Base-by-base conservation (phyloP, 2,888 invertebrate genomes). In the Chrysodeixis includens region DNA sequence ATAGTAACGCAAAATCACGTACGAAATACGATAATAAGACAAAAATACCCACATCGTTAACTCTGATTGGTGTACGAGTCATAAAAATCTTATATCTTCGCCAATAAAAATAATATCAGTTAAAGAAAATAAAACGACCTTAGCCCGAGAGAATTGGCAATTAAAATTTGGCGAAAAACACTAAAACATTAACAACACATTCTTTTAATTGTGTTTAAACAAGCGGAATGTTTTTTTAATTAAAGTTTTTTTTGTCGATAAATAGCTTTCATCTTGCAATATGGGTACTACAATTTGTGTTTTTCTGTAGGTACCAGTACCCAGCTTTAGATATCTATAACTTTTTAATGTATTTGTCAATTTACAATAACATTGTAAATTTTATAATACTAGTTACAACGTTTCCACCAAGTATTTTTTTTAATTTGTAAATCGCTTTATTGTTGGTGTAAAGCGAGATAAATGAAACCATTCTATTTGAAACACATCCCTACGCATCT, bases 111-210 rank as follows among this genome's bases (percentile, higher is more conserved):
- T 30, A 16, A 56, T 54, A 71, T 61, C 22, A 44, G 44, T 65
- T 65, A 16, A 60, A 67, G 62, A 64, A 52, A 69, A 59, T 71
- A 56, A 55, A 69, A 62, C 62, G 62, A 57, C 56, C 66, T 71
- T 67, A 71, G 64, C 64, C 32, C 55, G 67, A 54, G 20, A 30
- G 51, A 59, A 54, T 44, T 18, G 52, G 14, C 30, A 18, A 18
- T 49, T 70, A 40, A 74, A 74, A 56, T 74, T 74, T 66, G 64
- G 59, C 32, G 30, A 62, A 64, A 55, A 56, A 14, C 54, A 64
- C 54, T 52, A 32, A 14, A 26, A 12, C 9, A 53, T 56, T 60
- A 49, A 1, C 32, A 73, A 56, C 35, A 53, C 35, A 62, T 60
- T 59, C 22, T n/a, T 57, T 73, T 56, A 8, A 16, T 53, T 67